Base-by-base conservation (phyloP, 1,140 invertebrate species). In the Calephelis virginiensis region DNA sequence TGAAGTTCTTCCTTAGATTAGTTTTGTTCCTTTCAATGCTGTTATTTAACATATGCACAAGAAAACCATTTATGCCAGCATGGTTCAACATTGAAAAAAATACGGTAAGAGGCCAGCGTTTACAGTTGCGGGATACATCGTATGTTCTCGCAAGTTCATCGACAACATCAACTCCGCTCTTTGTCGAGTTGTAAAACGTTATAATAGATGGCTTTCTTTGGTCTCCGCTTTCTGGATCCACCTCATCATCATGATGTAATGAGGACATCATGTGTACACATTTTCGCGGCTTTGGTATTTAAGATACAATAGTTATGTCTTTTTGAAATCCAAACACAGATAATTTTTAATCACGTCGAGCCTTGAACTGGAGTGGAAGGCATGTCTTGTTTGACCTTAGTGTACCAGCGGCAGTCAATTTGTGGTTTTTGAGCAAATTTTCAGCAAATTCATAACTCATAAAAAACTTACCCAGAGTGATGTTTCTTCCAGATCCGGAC, bases 171-270 rank as follows among this genome's bases (percentile, higher is more conserved):
- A 61, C 67, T 11, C 46, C 62, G 49, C 62, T 61, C 43, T 69
- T 69, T 5, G 62, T 64, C 11, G 13, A 0, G 17, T 91, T 85
- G 63, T 89, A 90, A 61, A 75, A 76, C 5, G 63, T 66, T 40
- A 86, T 81, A 9, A 90, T 80, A 53, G 86, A 72, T 10, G 85
- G 83, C 61, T 86, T 89, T 61, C 49, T 46, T 40, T 78, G 67
- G 28, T 7, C 67, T 66, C 64, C 67, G 6, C 45, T 68, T 68
- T 66, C 61, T n/a, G 10, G 28, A 68, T 82, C 73, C 45, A 79
- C 74, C 63, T 76, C 56, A 28, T 65, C 40, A 67, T 63, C 71
- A 61, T 77, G 67, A 73, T 85, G 80, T 8, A 81, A 48, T 4
- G 77, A 72, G 5, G 82, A 86, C 50, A 83, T 69, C 50, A 87